phyloP scores from a whole-genome alignment of 2,113 vertebrate species.

The Regulus satrapa region DNA sequence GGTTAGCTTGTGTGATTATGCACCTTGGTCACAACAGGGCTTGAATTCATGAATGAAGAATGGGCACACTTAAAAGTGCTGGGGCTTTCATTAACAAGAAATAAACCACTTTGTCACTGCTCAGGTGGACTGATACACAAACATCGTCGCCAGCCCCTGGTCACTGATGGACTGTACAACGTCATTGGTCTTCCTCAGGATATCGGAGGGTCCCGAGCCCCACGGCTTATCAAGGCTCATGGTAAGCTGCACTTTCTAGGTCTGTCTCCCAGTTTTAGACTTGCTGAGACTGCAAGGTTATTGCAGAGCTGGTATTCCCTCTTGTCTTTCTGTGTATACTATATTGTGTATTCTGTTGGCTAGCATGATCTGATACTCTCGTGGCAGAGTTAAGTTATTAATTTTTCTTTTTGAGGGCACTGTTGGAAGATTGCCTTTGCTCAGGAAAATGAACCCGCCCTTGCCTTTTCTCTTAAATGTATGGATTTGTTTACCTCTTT shows the following conservation, averaged over 20 bases:
- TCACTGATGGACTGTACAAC: conserved; percentile 69
- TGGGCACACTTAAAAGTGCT: background rate
- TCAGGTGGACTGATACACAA: conserved; percentile 72
- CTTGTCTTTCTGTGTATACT: background rate
- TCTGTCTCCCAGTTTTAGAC: background rate
- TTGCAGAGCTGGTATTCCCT: background rate
- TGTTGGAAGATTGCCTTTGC: background rate
- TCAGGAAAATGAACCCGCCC: background rate
- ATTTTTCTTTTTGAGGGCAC: background rate
- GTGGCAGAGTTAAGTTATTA: background rate
- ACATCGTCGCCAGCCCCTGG: conserved; percentile 80
- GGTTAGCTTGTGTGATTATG: background rate
- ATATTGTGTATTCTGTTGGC: rapidly evolving
- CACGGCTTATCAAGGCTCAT: conserved; percentile 76
- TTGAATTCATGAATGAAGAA: background rate
- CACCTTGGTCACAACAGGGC: background rate
- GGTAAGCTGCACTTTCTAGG: conserved; percentile 61
- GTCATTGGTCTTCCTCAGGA: conserved; percentile 68
- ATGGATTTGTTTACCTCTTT: background rate
- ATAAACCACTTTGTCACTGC: background rate
- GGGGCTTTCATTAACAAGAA: background rate
- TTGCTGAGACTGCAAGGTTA: background rate
- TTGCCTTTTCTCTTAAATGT: background rate
- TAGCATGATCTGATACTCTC: background rate
- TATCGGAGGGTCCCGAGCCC: conserved; percentile 76